Evolutionary conservation across 2,797 vertebrate genomes (phyloP).

Genomic region (Acipenser oxyrinchus): DNA sequence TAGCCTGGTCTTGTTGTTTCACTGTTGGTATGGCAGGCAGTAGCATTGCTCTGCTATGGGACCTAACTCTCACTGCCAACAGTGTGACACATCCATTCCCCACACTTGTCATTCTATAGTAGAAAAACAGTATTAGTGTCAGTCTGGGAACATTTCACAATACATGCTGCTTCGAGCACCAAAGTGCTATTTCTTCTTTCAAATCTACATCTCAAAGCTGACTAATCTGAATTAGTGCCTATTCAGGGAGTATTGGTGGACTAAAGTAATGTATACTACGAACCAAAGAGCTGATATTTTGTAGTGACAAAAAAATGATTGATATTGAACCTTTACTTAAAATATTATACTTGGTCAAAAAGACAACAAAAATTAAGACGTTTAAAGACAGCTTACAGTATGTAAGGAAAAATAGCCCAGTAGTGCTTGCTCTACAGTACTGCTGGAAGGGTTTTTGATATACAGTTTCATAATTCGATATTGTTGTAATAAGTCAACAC

Average conservation of each 20-base stretch:
- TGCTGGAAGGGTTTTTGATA: too few species aligned
- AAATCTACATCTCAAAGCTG: slow-evolving; percentile 22
- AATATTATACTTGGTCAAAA: too few species aligned
- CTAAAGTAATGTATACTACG: not conserved
- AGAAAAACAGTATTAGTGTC: slow-evolving; percentile 65
- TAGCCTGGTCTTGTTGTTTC: slow-evolving; percentile 30
- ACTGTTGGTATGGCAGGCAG: slow-evolving; percentile 42
- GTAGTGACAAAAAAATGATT: too few species aligned
- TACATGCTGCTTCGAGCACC: slow-evolving; percentile 39
- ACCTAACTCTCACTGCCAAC: slow-evolving; percentile 40
- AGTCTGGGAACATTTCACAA: slow-evolving; percentile 52
- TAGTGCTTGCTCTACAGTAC: too few species aligned
- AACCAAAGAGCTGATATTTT: not conserved
- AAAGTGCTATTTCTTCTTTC: slow-evolving; percentile 43
- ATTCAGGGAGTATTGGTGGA: not conserved
- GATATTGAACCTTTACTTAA: too few species aligned
- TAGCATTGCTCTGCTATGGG: slow-evolving; percentile 40
- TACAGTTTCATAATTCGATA: too few species aligned
- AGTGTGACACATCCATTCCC: slow-evolving; percentile 52
- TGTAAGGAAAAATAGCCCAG: too few species aligned
- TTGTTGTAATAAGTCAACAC: slow-evolving; percentile 11
- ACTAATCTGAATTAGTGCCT: not conserved
- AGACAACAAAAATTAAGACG: too few species aligned
- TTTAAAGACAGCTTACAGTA: too few species aligned
- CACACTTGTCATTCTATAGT: slow-evolving; percentile 56